Base-by-base conservation (phyloP, 2,797 vertebrate species). In the Sebastes diploproa region DNA sequence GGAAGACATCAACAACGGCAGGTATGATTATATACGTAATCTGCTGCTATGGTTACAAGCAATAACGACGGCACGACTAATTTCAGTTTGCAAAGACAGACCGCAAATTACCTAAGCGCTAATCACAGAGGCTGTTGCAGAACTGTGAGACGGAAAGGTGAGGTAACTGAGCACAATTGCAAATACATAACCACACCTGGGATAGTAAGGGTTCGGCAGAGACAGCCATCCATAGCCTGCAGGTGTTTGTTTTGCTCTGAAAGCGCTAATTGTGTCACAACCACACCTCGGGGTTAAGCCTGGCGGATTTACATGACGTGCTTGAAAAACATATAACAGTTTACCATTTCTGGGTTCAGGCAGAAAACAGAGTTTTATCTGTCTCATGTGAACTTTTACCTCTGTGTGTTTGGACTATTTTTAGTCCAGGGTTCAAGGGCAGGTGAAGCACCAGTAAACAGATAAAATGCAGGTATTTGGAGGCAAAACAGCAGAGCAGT, bases 161-260 rank as follows among this genome's bases (percentile, higher is more conserved):
- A 84, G 68, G 36, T 52, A 84, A 83, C 62, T 29, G 58, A 71
- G 68, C 60, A 82, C 61, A 85, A 66, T 9, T 75, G 32, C 77
- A 84, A 82, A 88, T 46, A 74, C 63, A 77, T 54, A 73, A 84
- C 72, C 88, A 71, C 87, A 60, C 85, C 85, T 86, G 34, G 23
- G 61, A 78, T 62, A 38, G 72, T 61, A 12, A 60, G 38, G 60
- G 22, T 25, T 16, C 23, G 62, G 56, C 27, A 65, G 71, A 86
- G 66, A 85, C 9, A 34, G 61, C 22, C 67, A 52, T 68, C 54
- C 34, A 61, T 71, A 68, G 73, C 87, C 83, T 80, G 2, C 27
- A 55, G 81, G 72, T 81, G 76, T 90, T 87, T 88, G 80, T 86
- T 92, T 86, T 61, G 65, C 69, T 79, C 63, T 81, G 23, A 67